Evolutionary conservation across 2,113 vertebrate genomes (phyloP).

Genomic region (Atrichornis clamosus): DNA sequence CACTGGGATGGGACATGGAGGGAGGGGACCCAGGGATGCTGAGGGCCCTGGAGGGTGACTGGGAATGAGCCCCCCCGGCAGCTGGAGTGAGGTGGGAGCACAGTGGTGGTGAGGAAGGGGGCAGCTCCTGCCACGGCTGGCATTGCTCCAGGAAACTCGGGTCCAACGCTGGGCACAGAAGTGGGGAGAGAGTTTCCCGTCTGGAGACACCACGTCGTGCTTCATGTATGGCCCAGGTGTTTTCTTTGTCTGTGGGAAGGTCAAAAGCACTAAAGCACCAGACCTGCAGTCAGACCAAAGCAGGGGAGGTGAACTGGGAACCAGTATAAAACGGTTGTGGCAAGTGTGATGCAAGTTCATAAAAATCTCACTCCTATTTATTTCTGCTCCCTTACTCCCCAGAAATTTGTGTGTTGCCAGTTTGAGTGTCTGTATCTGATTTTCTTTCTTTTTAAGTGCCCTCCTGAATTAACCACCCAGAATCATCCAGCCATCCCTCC

Average conservation of each 20-base stretch:
- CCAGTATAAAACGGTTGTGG: neutral
- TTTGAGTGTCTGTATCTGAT: neutral
- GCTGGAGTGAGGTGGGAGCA: accelerated
- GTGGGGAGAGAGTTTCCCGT: neutral
- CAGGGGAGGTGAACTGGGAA: neutral
- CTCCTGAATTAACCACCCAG: neutral
- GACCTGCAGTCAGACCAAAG: neutral
- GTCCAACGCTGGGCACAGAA: neutral
- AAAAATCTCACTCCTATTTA: neutral
- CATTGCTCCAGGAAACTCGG: neutral
- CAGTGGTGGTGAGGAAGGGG: neutral
- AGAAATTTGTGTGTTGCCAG: neutral
- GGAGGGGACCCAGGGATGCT: neutral
- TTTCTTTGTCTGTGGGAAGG: slow-evolving; percentile 15
- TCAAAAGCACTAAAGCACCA: neutral
- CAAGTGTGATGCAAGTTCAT: neutral
- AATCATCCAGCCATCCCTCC: neutral
- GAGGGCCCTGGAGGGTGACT: accelerated
- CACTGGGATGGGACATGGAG: neutral
- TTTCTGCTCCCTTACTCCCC: neutral
- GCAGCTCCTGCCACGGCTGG: neutral
- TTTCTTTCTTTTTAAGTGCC: neutral
- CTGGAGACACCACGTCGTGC: neutral
- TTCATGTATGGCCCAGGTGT: neutral
- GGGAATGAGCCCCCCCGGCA: neutral